A percentile compares a stretch with the other conserved stretches of the same genome.
phyloP scores from a whole-genome alignment of 2,113 vertebrate species.

The Oriolus oriolus region DNA sequence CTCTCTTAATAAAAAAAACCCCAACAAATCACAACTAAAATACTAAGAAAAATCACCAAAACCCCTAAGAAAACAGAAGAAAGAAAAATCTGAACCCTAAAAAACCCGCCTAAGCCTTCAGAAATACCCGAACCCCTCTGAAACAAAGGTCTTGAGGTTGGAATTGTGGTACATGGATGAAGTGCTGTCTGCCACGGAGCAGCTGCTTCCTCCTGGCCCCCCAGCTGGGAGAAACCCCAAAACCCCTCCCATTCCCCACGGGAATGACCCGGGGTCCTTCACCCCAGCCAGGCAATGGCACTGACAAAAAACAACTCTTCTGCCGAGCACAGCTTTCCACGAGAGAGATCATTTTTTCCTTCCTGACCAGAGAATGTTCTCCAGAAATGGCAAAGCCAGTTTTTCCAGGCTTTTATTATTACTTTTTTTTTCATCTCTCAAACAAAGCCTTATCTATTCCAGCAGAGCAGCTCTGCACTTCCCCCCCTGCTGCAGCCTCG shows the following conservation, averaged over 20 bases:
- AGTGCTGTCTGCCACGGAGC: background rate
- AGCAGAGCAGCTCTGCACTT: background rate
- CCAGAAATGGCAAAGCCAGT: background rate
- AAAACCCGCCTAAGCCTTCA: background rate
- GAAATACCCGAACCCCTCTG: background rate
- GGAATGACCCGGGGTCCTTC: background rate
- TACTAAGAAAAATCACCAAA: background rate
- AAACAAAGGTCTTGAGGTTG: background rate
- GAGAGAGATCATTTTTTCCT: background rate
- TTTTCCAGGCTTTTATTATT: background rate
- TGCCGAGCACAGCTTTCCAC: background rate
- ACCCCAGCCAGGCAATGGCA: background rate
- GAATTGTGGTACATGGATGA: background rate
- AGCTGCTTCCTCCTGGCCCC: background rate
- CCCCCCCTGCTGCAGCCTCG: background rate
- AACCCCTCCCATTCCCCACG: background rate
- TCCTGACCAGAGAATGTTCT: background rate
- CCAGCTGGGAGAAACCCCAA: background rate
- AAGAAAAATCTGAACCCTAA: background rate
- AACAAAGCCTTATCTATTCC: constrained; percentile 32
- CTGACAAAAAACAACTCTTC: background rate
- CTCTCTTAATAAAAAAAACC: background rate
- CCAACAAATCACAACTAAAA: background rate
- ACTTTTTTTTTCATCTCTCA: background rate
- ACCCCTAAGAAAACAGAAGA: background rate